phyloP scores from a whole-genome alignment of 2,797 vertebrate genomes.

The Morelia viridis region DNA sequence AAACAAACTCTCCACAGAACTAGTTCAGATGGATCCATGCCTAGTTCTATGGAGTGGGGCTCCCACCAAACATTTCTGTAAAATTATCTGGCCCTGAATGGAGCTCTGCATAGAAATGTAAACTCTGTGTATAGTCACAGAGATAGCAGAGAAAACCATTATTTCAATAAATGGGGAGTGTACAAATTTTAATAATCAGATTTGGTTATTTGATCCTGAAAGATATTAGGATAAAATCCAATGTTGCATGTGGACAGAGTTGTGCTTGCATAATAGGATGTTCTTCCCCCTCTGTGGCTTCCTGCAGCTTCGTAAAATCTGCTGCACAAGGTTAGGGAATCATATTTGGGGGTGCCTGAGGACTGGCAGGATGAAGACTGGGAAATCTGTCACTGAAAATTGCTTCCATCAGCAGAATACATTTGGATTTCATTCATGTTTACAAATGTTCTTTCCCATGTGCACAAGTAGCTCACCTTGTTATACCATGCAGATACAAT shows the following conservation, averaged over 20 bases:
- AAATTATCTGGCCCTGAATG: neutral
- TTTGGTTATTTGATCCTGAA: neutral
- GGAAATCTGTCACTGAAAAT: neutral
- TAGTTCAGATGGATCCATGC: neutral
- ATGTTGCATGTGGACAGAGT: neutral
- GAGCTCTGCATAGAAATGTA: neutral
- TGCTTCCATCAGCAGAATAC: neutral
- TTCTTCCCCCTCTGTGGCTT: neutral
- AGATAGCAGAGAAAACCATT: neutral
- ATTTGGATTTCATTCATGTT: neutral
- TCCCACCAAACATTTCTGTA: neutral
- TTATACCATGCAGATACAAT: slow-evolving; percentile 98
- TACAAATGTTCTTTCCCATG: neutral
- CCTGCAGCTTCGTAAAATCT: neutral
- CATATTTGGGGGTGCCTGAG: neutral
- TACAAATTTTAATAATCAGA: neutral
- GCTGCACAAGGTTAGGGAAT: neutral
- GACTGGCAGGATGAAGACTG: neutral
- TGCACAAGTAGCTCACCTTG: slow-evolving; percentile 78
- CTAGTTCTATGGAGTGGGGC: neutral
- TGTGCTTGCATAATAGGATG: neutral
- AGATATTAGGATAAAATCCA: neutral
- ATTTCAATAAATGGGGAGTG: neutral
- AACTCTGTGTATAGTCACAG: neutral
- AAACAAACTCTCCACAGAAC: too few relatives aligned